Evolutionary conservation across 2,113 vertebrate genomes (phyloP).

Genomic region (Macaca fascicularis): T2T-MFA8v1.1 NC_088375.1:196059501-196060000

Average conservation of each 20-base stretch:
- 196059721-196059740: conserved; percentile 14
- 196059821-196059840: not conserved
- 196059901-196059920: conserved; percentile 8
- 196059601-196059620: no score
- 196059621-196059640: no score
- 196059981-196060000: conserved; percentile 16
- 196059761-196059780: not conserved
- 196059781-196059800: not conserved
- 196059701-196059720: not conserved
- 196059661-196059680: no score
- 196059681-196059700: no score
- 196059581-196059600: no score
- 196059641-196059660: no score
- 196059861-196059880: not conserved
- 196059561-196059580: no score
- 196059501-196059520: no score
- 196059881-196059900: not conserved
- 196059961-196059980: conserved; percentile 50
- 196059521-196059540: no score
- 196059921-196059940: conserved; percentile 41
- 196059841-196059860: not conserved
- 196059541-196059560: no score
- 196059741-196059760: conserved; percentile 30
- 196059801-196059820: conserved; percentile 26
- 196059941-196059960: conserved; percentile 44